phyloP scores from a whole-genome alignment of 2,797 vertebrate genomes.

The Menidia menidia region DNA sequence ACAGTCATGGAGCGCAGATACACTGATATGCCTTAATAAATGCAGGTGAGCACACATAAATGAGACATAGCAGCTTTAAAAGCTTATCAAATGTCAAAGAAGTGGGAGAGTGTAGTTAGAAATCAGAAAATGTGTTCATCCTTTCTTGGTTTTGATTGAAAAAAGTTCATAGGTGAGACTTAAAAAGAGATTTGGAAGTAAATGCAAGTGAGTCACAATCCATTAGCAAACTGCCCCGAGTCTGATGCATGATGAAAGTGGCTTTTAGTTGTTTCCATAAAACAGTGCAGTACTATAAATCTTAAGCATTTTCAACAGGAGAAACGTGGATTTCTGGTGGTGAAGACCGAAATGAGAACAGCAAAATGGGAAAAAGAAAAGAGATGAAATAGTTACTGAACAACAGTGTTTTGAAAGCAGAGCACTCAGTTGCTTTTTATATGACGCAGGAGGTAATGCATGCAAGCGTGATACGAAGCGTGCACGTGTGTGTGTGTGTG shows the following conservation, averaged over 20 bases:
- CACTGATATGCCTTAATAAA: background rate
- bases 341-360: background rate
- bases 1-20: constrained; percentile 27
- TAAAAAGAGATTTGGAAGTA: background rate
- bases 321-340: background rate
- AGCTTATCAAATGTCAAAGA: constrained; percentile 18
- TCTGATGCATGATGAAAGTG: constrained; percentile 20
- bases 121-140: background rate
- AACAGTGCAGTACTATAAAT: constrained; percentile 14
- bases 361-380: background rate
- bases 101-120: background rate
- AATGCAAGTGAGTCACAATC: constrained; percentile 2
- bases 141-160: constrained; percentile 1
- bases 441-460: constrained; percentile 34
- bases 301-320: background rate
- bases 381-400: constrained; percentile 18
- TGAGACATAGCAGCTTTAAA: constrained; percentile 23
- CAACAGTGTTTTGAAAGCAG: constrained; percentile 28
- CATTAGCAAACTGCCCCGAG: background rate
- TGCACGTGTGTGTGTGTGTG: background rate
- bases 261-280: constrained; percentile 23
- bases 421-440: constrained; percentile 32
- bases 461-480: background rate
- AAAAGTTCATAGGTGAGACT: background rate
- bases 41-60: constrained; percentile 11